A percentile compares a stretch with the other conserved stretches of the same genome.
phyloP scores from a whole-genome alignment of 1,140 invertebrate genomes.

The Euwallacea fornicatus region DNA sequence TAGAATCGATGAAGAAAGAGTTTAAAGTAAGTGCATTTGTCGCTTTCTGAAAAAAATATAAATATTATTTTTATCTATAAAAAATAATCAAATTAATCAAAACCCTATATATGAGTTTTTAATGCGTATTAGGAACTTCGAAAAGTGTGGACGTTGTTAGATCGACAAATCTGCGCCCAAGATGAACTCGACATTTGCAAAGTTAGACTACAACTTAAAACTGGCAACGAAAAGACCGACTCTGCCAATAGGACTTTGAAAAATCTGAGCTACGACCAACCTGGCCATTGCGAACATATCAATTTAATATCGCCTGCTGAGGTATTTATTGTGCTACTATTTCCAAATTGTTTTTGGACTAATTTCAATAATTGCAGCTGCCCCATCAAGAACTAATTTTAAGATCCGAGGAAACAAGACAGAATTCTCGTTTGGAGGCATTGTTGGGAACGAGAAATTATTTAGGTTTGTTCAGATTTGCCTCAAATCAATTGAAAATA shows the following conservation, averaged over 20 bases:
- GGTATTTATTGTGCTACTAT: conserved; percentile 45
- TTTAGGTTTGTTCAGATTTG: conserved; percentile 41
- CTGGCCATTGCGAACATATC: conserved; percentile 52
- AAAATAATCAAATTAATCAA: background rate
- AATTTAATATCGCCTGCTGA: conserved; percentile 57
- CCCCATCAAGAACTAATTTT: conserved; percentile 44
- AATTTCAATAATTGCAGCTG: conserved; percentile 42
- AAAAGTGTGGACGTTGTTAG: conserved; percentile 62
- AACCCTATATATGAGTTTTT: too few species aligned
- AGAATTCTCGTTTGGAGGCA: conserved; percentile 52
- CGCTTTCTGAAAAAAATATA: background rate
- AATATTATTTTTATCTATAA: background rate
- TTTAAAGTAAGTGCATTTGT: conserved; percentile 59
- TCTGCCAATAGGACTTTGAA: conserved; percentile 45
- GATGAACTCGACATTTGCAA: conserved; percentile 80
- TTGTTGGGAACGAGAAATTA: conserved; percentile 53
- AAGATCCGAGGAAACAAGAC: conserved; percentile 44
- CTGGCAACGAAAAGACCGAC: conserved; percentile 34
- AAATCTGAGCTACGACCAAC: conserved; percentile 43
- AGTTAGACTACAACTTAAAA: conserved; percentile 62
- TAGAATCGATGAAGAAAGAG: conserved; percentile 68
- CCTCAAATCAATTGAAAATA: too few species aligned
- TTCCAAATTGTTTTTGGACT: too few species aligned
- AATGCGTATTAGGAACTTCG: conserved; percentile 52
- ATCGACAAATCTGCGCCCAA: conserved; percentile 62